Conservation (phyloP, 2,888 invertebrate species). For the Priocnemis perturbator region DNA sequence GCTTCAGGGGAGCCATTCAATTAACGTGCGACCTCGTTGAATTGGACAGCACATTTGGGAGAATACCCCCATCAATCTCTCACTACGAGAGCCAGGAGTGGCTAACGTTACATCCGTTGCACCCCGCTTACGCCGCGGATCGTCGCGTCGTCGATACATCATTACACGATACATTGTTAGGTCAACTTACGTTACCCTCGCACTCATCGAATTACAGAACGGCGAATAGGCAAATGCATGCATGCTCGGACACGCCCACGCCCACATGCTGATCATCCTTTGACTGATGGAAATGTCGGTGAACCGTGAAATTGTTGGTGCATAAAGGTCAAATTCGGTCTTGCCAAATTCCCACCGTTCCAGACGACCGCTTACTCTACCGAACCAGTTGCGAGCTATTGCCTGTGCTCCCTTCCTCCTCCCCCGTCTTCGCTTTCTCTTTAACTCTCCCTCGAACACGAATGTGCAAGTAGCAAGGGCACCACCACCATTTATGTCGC, state of each 20-base stretch:
- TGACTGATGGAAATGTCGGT: constrained; percentile 23
- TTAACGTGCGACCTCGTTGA: constrained; percentile 10
- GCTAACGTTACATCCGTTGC: neutral
- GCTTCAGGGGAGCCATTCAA: constrained; percentile 12
- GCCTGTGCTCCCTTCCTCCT: neutral
- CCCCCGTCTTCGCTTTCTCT: neutral
- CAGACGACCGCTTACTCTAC: constrained; percentile 15
- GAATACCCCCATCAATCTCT: constrained; percentile 18
- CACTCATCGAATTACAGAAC: constrained; percentile 20
- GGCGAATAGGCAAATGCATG: constrained; percentile 9
- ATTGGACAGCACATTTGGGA: constrained; percentile 6
- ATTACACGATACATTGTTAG: constrained; percentile 11
- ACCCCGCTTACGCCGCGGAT: constrained; percentile 5
- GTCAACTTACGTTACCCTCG: neutral
- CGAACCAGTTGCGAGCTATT: neutral
- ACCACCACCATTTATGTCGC: neutral
- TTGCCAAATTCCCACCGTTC: constrained; percentile 31
- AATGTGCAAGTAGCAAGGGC: neutral
- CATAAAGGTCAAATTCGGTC: constrained; percentile 24
- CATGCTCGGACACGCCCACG: constrained; percentile 17
- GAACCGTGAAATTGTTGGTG: constrained; percentile 21
- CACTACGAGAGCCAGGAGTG: neutral
- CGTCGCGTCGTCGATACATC: constrained; percentile 9
- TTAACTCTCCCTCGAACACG: neutral
- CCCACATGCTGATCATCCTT: constrained; percentile 17